Conservation (phyloP, 92 coral and sea anemone species). For the Porites lobata region DNA sequence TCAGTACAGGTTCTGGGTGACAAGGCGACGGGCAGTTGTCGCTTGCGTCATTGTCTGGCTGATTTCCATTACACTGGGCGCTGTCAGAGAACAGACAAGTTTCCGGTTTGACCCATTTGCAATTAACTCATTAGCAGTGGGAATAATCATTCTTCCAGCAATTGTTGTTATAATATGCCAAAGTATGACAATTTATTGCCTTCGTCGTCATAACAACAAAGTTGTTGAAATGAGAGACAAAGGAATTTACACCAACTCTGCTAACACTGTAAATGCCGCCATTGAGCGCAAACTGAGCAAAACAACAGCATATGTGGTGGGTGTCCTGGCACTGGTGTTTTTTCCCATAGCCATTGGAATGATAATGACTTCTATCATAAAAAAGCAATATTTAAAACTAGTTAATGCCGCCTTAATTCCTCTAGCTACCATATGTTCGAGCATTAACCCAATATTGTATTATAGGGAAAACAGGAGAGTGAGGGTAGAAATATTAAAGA, state of each 20-base stretch:
- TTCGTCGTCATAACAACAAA: slow-evolving; percentile 14
- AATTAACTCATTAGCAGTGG: neutral
- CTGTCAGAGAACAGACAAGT: neutral
- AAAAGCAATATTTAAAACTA: neutral
- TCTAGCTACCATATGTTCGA: neutral
- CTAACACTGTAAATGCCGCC: neutral
- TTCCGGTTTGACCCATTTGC: neutral
- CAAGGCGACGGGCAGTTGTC: neutral
- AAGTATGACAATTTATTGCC: neutral
- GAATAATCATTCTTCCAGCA: neutral
- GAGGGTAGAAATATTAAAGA: neutral
- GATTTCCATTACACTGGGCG: neutral
- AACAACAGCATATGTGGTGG: slow-evolving; percentile 11
- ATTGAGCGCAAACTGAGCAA: slow-evolving; percentile 1
- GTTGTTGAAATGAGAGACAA: neutral
- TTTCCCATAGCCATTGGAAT: neutral
- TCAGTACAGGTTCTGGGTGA: neutral
- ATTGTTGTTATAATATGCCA: neutral
- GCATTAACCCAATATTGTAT: neutral
- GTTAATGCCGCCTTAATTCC: neutral
- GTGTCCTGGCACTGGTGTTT: neutral
- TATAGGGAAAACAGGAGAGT: neutral
- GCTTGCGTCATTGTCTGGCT: neutral
- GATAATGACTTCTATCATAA: neutral
- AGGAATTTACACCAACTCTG: neutral